phyloP scores from a whole-genome alignment of 2,113 vertebrate genomes.

The Nannobrachium achirus region DNA sequence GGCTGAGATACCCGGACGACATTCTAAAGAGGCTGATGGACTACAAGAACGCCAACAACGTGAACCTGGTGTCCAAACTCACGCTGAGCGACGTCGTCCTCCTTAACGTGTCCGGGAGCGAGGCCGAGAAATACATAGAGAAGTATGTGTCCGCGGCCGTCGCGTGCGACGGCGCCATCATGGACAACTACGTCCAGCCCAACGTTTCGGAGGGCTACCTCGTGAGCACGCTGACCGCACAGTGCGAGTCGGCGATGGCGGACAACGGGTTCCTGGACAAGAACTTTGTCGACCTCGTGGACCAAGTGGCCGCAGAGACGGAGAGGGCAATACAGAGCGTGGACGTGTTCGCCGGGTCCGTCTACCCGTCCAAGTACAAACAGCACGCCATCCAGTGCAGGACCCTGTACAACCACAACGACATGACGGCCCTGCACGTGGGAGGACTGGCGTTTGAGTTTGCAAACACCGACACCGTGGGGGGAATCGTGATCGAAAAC shows the following conservation, averaged over 20 bases:
- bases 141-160: not conserved
- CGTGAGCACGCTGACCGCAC: no score
- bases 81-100: not conserved
- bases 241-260: no score
- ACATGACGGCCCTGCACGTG: not conserved
- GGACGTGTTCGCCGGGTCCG: not conserved
- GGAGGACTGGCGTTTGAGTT: conserved; percentile 3
- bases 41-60: not conserved
- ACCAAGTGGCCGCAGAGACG: not conserved
- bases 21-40: not conserved
- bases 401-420: not conserved
- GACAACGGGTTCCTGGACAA: not conserved
- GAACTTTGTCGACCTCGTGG: not conserved
- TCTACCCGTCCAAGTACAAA: conserved; percentile 3
- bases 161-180: not conserved
- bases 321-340: not conserved
- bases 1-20: not conserved
- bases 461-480: conserved; percentile 1
- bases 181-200: not conserved
- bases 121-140: not conserved
- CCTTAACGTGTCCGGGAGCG: not conserved
- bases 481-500: conserved; percentile 1
- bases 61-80: not conserved
- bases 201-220: no score
- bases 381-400: not conserved